A percentile compares a stretch with the other conserved stretches of the same genome.
These are phyloP conservation scores for Hippocampus barbouri DNA, from an alignment of 2,113 vertebrate species.

Conservation along the genomic window DNA sequence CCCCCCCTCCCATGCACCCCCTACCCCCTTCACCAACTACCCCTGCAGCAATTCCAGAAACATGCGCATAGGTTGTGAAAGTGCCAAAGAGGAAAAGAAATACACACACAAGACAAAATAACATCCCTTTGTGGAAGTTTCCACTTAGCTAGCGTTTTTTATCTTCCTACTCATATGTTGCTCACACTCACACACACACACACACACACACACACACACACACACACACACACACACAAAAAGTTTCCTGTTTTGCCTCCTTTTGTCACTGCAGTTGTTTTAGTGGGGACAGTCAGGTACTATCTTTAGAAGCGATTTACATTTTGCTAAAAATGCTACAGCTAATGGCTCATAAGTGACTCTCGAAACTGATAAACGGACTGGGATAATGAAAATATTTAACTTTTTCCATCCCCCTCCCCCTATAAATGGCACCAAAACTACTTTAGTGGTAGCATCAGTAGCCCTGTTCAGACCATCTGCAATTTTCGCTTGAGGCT, in stretches of 20 bases:
- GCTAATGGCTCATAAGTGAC: background rate
- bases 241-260: constrained; percentile 97
- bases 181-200: constrained; percentile 65
- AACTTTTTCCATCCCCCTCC: no score
- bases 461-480: no score
- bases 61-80: constrained; percentile 49
- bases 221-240: constrained; percentile 29
- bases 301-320: constrained; percentile 81
- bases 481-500: no score
- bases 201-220: constrained; percentile 50
- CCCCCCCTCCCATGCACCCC: constrained; percentile 1
- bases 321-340: constrained; percentile 12
- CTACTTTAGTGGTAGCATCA: no score
- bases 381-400: no score
- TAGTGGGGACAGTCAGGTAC: constrained; percentile 66
- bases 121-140: constrained; percentile 90
- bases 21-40: constrained; percentile 11
- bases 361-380: background rate
- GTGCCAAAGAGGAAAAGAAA: constrained; percentile 52
- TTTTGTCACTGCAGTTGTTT: constrained; percentile 86
- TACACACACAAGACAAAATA: constrained; percentile 76
- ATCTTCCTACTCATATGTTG: constrained; percentile 97
- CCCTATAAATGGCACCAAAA: no score
- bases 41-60: constrained; percentile 35
- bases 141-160: constrained; percentile 86